Evolutionary conservation across 2,797 vertebrate species (phyloP).

Genomic region (Rhadinocentrus ornatus): DNA sequence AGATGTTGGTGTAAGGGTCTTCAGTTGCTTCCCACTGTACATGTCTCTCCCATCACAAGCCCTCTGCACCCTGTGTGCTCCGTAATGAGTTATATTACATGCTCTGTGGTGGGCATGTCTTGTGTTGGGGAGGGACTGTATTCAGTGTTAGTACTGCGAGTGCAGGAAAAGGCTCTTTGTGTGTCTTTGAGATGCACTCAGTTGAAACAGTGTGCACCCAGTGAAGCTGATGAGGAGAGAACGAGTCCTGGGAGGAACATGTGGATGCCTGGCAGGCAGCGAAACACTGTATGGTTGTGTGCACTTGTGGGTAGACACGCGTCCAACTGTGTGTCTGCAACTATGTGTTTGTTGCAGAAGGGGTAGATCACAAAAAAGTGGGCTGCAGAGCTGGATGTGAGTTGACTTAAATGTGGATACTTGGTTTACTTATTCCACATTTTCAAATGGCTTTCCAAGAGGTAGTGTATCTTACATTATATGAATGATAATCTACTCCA

Average conservation of each 20-base stretch:
- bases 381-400: constrained; percentile 31
- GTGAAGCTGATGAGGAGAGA: constrained; percentile 79
- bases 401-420: constrained; percentile 55
- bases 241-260: constrained; percentile 74
- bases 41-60: constrained; percentile 70
- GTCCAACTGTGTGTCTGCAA: constrained; percentile 47
- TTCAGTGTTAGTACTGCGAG: constrained; percentile 73
- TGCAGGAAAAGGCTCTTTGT: constrained; percentile 73
- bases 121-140: constrained; percentile 66
- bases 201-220: constrained; percentile 79
- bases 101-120: constrained; percentile 79
- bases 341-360: constrained; percentile 27
- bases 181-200: constrained; percentile 78
- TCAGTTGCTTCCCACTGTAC: constrained; percentile 45
- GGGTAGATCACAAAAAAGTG: constrained; percentile 52
- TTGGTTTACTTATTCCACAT: constrained; percentile 60
- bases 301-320: constrained; percentile 51
- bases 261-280: constrained; percentile 74
- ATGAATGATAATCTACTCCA: constrained; percentile 74
- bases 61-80: constrained; percentile 66
- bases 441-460: constrained; percentile 63
- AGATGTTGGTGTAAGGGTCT: constrained; percentile 59
- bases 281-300: constrained; percentile 53
- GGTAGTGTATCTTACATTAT: constrained; percentile 49
- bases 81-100: constrained; percentile 82